phyloP scores from a whole-genome alignment of 2,888 invertebrate species.

The Lepidochrysops patricia region DNA sequence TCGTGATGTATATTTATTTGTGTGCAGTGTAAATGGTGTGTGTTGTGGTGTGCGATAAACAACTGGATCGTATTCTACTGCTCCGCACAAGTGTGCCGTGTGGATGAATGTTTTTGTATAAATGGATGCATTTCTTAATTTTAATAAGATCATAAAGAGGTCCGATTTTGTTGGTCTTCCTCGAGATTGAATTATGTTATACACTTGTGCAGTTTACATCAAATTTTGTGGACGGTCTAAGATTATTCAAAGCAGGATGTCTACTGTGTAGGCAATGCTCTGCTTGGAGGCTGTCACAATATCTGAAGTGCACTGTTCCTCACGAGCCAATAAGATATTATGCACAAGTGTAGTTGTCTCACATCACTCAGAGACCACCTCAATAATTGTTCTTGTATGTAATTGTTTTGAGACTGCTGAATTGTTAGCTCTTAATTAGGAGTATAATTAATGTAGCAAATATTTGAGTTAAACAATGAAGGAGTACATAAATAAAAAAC shows the following conservation, averaged over 20 bases:
- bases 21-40: slow-evolving; percentile 32
- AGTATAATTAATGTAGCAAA: slow-evolving; percentile 62
- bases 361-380: slow-evolving; percentile 51
- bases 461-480: slow-evolving; percentile 57
- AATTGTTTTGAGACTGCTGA: slow-evolving; percentile 71
- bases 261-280: slow-evolving; percentile 8
- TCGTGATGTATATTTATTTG: slow-evolving; percentile 68
- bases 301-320: slow-evolving; percentile 27
- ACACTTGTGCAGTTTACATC: not conserved
- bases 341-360: slow-evolving; percentile 33
- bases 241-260: not conserved
- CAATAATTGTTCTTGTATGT: slow-evolving; percentile 60
- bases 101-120: slow-evolving; percentile 39
- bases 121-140: slow-evolving; percentile 66
- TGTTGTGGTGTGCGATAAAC: slow-evolving; percentile 35
- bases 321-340: not conserved
- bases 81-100: slow-evolving; percentile 31
- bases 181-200: slow-evolving; percentile 27
- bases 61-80: slow-evolving; percentile 35
- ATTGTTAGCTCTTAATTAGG: slow-evolving; percentile 70
- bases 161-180: slow-evolving; percentile 18
- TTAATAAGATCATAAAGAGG: slow-evolving; percentile 44
- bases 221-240: not conserved
- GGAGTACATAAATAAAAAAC: slow-evolving; percentile 65
- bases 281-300: not conserved